These are phyloP conservation scores for Tetheella fluctuosa DNA, from an alignment of 2,888 invertebrate species.

Conservation along the genomic window DNA sequence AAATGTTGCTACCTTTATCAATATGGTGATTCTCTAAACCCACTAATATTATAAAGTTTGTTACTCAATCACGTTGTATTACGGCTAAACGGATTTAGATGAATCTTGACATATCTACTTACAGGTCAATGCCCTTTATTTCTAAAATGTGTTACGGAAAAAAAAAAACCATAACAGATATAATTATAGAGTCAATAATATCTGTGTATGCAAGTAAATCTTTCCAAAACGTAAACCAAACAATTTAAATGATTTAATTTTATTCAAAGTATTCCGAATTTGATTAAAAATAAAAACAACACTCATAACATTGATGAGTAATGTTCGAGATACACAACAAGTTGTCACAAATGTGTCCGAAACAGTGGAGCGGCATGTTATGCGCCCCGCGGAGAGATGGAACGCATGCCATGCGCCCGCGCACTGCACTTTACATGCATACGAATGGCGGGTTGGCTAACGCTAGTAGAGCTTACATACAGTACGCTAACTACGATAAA, in stretches of 20 bases:
- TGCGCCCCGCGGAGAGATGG: conserved; percentile 9
- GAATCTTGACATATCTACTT: too few relatives aligned
- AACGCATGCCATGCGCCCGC: conserved; percentile 4
- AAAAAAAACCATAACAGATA: neutral
- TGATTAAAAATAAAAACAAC: neutral
- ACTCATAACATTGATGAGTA: conserved; percentile 3
- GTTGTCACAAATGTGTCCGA: neutral
- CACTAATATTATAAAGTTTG: too few relatives aligned
- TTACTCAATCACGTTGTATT: too few relatives aligned
- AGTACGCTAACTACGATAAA: neutral
- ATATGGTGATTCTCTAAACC: neutral
- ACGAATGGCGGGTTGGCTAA: neutral
- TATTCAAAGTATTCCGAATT: neutral
- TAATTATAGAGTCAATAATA: neutral
- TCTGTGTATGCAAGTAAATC: neutral
- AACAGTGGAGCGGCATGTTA: conserved; percentile 7
- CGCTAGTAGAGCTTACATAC: neutral
- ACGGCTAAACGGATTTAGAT: too few relatives aligned
- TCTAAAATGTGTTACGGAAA: too few relatives aligned
- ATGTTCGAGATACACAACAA: neutral
- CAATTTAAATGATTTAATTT: neutral
- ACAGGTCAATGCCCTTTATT: too few relatives aligned
- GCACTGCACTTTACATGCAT: conserved; percentile 1
- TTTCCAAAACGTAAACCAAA: neutral
- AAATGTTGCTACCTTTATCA: neutral